phyloP scores from a whole-genome alignment of 2,797 vertebrate species.

The Gorsachius magnificus region DNA sequence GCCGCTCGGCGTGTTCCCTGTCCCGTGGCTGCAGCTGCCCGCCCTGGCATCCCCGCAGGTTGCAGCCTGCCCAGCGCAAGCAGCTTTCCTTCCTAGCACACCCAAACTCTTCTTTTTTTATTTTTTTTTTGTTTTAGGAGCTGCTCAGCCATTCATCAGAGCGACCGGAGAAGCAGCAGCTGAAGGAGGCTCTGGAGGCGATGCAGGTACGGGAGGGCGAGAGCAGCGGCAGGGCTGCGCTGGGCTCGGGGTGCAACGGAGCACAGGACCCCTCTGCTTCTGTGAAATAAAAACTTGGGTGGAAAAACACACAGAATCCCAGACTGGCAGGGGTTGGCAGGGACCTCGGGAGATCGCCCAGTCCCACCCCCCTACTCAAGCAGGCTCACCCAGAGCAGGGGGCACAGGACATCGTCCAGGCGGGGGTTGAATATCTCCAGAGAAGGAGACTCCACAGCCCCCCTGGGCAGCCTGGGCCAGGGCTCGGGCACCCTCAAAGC shows the following conservation, averaged over 20 bases:
- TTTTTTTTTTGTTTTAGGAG: slow-evolving; percentile 77
- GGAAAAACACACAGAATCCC: background rate
- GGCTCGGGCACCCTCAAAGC: no score
- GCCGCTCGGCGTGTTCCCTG: background rate
- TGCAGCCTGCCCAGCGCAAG: rapidly evolving
- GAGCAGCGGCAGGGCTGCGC: rapidly evolving
- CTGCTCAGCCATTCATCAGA: slow-evolving; percentile 92
- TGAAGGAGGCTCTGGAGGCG: slow-evolving; percentile 94
- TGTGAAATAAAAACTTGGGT: background rate
- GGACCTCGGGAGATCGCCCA: no score
- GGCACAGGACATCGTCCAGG: no score
- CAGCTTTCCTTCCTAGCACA: background rate
- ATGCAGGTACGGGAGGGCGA: slow-evolving; percentile 87
- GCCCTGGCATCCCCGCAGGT: rapidly evolving
- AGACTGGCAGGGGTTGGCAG: no score
- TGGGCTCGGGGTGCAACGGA: background rate
- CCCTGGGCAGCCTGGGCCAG: no score
- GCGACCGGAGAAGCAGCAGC: slow-evolving; percentile 89
- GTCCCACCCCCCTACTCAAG: no score
- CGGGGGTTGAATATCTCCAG: no score
- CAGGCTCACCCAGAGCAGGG: no score
- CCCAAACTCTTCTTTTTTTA: background rate
- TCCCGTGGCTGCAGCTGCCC: background rate
- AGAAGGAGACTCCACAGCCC: no score
- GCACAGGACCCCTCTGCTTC: background rate